Evolutionary conservation across 2,797 vertebrate species (phyloP).

Genomic region (Anableps anableps): DNA sequence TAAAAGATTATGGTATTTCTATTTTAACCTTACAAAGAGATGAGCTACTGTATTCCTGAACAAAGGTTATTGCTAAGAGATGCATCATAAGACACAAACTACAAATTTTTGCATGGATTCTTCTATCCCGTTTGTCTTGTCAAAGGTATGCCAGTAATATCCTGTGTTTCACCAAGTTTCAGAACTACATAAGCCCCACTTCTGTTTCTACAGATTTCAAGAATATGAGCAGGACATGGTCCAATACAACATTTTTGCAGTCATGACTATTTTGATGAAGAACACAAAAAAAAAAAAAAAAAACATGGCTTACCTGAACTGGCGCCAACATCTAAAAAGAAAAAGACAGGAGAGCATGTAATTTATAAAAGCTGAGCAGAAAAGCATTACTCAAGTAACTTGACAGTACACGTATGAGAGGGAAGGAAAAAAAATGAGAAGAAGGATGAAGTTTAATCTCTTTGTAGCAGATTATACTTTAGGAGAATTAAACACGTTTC

Average conservation of each 20-base stretch:
- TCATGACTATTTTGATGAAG: constrained; percentile 10
- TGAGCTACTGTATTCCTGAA: not conserved
- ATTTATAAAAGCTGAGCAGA: not conserved
- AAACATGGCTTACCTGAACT: constrained; percentile 46
- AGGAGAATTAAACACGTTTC: constrained; percentile 35
- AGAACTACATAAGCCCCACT: constrained; percentile 1
- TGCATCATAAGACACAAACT: not conserved
- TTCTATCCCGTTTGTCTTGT: constrained; percentile 45
- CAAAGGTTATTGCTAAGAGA: constrained; percentile 2
- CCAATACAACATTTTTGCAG: not conserved
- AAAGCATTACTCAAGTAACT: constrained; percentile 8
- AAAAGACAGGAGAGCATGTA: constrained; percentile 1
- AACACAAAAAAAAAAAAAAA: constrained; percentile 4
- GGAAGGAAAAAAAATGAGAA: constrained; percentile 5
- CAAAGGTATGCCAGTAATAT: constrained; percentile 45
- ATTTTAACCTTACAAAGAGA: too few relatives aligned
- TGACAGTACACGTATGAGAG: not conserved
- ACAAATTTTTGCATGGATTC: constrained; percentile 21
- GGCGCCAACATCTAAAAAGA: constrained; percentile 7
- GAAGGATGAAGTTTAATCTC: constrained; percentile 22
- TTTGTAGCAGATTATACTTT: constrained; percentile 38
- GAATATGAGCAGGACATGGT: constrained; percentile 5
- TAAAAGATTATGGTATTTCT: not conserved
- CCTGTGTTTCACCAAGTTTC: constrained; percentile 37
- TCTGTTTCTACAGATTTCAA: constrained; percentile 10